Evolutionary conservation across 2,797 vertebrate species (phyloP), one percentile per base, ranked within the genome.

Genomic region (Notoglanidium macrostoma): DNA sequence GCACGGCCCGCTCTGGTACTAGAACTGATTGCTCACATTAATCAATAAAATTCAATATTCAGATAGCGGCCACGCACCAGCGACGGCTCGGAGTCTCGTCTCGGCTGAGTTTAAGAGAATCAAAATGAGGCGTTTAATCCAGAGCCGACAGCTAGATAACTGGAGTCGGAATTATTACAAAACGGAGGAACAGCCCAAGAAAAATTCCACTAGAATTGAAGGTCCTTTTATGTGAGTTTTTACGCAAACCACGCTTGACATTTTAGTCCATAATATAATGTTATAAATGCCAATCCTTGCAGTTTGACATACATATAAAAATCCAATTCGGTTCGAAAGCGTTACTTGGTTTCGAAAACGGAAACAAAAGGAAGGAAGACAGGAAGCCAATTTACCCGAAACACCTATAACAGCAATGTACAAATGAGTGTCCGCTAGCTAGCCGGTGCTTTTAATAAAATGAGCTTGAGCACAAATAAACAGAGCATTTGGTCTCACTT

Each of bases 11-110:
- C 57, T 54, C 85, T 84, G 86, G 88, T 89, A 84, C 88, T 90
- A 90, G 87, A 90, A 89, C 89, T 90, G 91, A 91, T 92, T 90
- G 88, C 89, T 78, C 84, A 76, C 89, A 91, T 92, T 90, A 85
- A 90, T 92, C 91, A 92, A 89, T 89, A 88, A 85, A 88, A 91
- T 89, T 88, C 91, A 90, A 90, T 90, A 90, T 89, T 87, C 89
- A 87, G 83, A 87, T 89, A 86, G 73, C 55, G 15, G 74, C 68
- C 85, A 44, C n/a, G 83, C 68, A 73, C 85, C 83, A 44, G 65
- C 65, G 54, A 86, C 54, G 23, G 83, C 51, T 86, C 88, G 73
- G 78, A 40, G 84, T 83, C 89, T 63, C 65, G 78, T 88, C 77
- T 68, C 44, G 55, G 26, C 80, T 74, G 86, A 90, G 85, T 91